phyloP scores from a whole-genome alignment of 1,140 invertebrate species.

The Apis mellifera region DNA sequence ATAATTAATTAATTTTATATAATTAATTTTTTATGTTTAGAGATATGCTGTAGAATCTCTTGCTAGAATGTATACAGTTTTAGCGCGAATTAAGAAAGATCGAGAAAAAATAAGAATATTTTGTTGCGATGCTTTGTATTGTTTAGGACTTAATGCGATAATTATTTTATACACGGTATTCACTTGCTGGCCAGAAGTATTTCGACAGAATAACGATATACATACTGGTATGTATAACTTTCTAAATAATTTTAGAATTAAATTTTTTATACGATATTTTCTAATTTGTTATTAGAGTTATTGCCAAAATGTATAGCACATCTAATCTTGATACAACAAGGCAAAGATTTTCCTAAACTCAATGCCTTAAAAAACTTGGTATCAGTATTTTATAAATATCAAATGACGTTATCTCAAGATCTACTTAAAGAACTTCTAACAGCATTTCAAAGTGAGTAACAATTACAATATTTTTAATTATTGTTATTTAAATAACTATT shows the following conservation, averaged over 20 bases:
- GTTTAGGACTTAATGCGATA: constrained; percentile 63
- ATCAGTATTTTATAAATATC: constrained; percentile 68
- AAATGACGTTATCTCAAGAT: constrained; percentile 11
- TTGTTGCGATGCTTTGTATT: constrained; percentile 76
- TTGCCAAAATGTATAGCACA: constrained; percentile 71
- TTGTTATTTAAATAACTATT: constrained; percentile 17
- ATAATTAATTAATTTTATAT: not conserved
- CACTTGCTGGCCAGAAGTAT: constrained; percentile 75
- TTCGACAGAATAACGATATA: constrained; percentile 66
- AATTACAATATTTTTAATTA: constrained; percentile 8
- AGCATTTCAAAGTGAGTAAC: constrained; percentile 64
- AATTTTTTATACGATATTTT: not conserved
- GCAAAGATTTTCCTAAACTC: constrained; percentile 42
- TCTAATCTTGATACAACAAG: constrained; percentile 52
- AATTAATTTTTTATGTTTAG: constrained; percentile 54
- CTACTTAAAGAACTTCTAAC: constrained; percentile 60
- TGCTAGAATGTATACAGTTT: constrained; percentile 65
- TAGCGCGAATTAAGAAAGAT: constrained; percentile 75
- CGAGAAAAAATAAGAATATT: constrained; percentile 74
- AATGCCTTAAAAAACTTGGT: constrained; percentile 64
- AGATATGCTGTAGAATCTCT: constrained; percentile 58
- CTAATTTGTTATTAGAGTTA: constrained; percentile 61
- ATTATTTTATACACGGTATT: constrained; percentile 68
- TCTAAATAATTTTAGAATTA: not conserved
- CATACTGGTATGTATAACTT: constrained; percentile 56